These are phyloP conservation scores for Otolemur garnettii DNA, from an alignment of 2,113 vertebrate genomes.

Conservation along the genomic window DNA sequence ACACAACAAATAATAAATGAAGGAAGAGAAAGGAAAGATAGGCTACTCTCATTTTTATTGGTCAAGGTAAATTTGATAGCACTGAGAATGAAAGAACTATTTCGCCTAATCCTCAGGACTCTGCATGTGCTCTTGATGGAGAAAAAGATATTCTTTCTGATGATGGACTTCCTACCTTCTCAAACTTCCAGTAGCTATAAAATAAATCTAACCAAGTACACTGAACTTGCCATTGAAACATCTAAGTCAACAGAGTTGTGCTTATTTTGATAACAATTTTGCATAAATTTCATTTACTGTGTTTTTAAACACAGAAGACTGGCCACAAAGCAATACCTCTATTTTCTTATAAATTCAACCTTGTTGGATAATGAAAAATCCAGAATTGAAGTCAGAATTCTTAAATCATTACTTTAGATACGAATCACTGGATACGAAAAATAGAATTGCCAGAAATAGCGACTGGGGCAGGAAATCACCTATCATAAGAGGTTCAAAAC, in stretches of 20 bases:
- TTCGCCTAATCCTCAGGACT: neutral
- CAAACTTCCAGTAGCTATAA: neutral
- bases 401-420: constrained; percentile 34
- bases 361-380: neutral
- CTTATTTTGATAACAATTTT: constrained; percentile 4
- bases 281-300: neutral
- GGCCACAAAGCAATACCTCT: neutral
- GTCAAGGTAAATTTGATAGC: neutral
- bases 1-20: neutral
- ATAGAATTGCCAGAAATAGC: neutral
- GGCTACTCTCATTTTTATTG: neutral
- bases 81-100: neutral
- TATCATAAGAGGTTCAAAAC: neutral
- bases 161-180: neutral
- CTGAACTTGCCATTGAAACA: neutral
- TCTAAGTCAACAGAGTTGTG: neutral
- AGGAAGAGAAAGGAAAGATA: neutral
- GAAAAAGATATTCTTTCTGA: neutral
- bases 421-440: constrained; percentile 10
- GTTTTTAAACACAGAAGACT: neutral
- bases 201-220: neutral
- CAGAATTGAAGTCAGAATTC: neutral
- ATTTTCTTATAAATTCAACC: neutral
- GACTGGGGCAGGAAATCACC: constrained; percentile 3
- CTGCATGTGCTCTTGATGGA: neutral